These are phyloP conservation scores for Rhynchotus rufescens DNA, from an alignment of 2,797 vertebrate genomes.

Conservation along the genomic window DNA sequence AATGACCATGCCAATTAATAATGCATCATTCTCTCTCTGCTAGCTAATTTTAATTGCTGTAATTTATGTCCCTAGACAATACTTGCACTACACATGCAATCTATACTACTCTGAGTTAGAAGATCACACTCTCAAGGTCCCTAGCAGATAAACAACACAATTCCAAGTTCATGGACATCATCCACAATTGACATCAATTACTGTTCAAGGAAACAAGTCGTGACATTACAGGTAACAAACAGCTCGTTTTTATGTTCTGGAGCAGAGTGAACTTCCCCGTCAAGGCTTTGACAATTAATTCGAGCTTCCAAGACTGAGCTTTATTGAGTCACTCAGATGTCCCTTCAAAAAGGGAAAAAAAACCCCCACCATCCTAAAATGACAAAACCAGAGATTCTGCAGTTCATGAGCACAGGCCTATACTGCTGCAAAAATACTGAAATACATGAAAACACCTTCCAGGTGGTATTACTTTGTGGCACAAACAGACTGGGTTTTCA, in stretches of 20 bases:
- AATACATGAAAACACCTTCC: neutral
- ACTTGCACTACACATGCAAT: conserved; percentile 70
- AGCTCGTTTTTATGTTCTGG: conserved; percentile 20
- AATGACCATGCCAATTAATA: conserved; percentile 87
- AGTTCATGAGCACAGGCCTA: neutral
- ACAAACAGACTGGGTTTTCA: neutral
- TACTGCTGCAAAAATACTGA: neutral
- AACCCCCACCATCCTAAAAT: neutral
- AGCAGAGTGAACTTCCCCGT: neutral
- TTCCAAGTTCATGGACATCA: conserved; percentile 50
- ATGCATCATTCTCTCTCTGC: conserved; percentile 76
- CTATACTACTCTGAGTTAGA: conserved; percentile 58
- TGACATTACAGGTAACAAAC: conserved; percentile 20
- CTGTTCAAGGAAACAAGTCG: conserved; percentile 39
- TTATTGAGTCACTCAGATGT: neutral
- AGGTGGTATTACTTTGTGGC: neutral
- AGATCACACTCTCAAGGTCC: conserved; percentile 65
- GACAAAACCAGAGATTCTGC: neutral
- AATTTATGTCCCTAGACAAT: conserved; percentile 76
- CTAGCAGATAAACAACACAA: conserved; percentile 50
- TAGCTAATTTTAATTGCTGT: conserved; percentile 79
- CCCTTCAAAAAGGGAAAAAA: neutral
- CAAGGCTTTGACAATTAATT: conserved; percentile 24
- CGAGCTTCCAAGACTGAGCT: neutral
- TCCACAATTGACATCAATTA: conserved; percentile 38